Percentiles rank a stretch among this genome's conserved stretches.
phyloP scores from a whole-genome alignment of 2,113 vertebrate species.

The Aldabrachelys gigantea region DNA sequence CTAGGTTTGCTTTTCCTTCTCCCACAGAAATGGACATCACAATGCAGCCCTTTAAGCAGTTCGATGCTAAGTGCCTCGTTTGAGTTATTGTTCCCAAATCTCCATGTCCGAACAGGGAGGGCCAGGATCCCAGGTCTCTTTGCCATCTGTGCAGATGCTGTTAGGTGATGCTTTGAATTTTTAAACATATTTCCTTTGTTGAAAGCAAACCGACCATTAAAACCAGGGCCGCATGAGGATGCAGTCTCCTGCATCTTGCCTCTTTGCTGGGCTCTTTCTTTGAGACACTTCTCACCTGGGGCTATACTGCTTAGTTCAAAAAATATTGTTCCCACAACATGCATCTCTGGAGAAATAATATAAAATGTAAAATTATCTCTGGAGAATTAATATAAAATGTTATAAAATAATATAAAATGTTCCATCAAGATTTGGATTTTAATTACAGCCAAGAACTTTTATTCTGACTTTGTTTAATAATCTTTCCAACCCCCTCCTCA shows the following conservation, averaged over 20 bases:
- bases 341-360: neutral
- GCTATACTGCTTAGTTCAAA: neutral
- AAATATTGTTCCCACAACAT: conserved; percentile 26
- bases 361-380: neutral
- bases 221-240: rapidly evolving
- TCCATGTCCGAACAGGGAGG: neutral
- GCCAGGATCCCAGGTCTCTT: neutral
- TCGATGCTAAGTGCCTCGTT: neutral
- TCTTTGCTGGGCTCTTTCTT: neutral
- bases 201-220: neutral
- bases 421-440: neutral
- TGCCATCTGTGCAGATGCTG: neutral
- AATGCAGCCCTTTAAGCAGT: neutral
- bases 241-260: neutral
- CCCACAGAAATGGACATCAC: neutral
- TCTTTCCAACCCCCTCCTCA: rapidly evolving
- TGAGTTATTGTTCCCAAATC: neutral
- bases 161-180: neutral
- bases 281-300: neutral
- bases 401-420: neutral
- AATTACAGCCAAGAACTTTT: conserved; percentile 25
- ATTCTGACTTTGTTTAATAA: neutral
- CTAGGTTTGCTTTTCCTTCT: neutral
- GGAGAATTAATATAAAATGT: neutral
- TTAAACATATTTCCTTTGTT: neutral